Evolutionary conservation across 2,797 vertebrate species (phyloP).

Genomic region (Chromis chromis): DNA sequence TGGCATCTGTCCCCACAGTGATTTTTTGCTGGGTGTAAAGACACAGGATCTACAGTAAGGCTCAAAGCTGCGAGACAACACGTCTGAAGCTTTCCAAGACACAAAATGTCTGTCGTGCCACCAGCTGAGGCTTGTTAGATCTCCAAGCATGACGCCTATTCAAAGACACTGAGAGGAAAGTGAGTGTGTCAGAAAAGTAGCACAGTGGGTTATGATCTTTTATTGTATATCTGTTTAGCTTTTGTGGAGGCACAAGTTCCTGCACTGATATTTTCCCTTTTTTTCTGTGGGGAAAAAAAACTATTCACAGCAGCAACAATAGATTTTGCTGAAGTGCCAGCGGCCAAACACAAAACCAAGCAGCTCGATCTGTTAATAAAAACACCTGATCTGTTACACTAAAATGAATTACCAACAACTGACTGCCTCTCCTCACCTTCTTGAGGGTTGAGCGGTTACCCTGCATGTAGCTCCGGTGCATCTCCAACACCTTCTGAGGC

Average conservation of each 20-base stretch:
- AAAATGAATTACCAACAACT: not conserved
- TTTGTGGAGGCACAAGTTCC: slow-evolving; percentile 32
- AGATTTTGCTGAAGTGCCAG: not conserved
- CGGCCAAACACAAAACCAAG: slow-evolving; percentile 9
- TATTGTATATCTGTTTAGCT: slow-evolving; percentile 22
- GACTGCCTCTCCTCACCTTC: slow-evolving; percentile 83
- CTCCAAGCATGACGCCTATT: slow-evolving; percentile 43
- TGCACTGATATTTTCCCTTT: slow-evolving; percentile 6
- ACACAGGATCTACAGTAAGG: slow-evolving; percentile 74
- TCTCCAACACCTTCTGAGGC: slow-evolving; percentile 92
- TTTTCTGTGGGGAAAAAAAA: not conserved
- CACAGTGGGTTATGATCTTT: slow-evolving; percentile 40
- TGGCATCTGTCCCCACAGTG: slow-evolving; percentile 76
- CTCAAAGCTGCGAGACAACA: slow-evolving; percentile 74
- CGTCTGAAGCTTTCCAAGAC: slow-evolving; percentile 72
- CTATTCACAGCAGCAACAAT: not conserved
- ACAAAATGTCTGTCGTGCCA: slow-evolving; percentile 76
- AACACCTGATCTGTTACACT: not conserved
- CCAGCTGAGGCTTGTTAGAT: slow-evolving; percentile 65
- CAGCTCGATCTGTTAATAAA: not conserved
- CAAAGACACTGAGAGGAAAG: slow-evolving; percentile 35
- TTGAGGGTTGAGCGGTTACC: slow-evolving; percentile 89
- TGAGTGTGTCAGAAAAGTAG: slow-evolving; percentile 25
- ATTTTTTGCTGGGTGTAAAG: slow-evolving; percentile 70
- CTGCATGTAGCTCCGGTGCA: slow-evolving; percentile 95